Conservation (phyloP, 2,888 invertebrate genomes). For the Imbricaverruca yamaguchii region DNA sequence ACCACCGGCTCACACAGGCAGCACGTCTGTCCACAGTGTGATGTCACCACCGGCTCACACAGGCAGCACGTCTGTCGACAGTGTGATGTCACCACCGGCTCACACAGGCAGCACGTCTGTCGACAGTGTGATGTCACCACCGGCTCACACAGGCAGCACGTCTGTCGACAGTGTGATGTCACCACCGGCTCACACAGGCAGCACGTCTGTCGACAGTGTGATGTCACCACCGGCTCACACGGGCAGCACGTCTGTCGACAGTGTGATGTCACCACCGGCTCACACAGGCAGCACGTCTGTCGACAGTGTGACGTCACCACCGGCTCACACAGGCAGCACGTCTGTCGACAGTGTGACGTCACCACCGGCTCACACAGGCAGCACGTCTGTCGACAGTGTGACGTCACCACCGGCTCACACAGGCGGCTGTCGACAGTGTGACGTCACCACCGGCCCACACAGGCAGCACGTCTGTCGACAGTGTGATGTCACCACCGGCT, state of each 20-base stretch:
- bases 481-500: too few relatives aligned
- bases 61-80: too few relatives aligned
- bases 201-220: too few relatives aligned
- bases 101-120: too few relatives aligned
- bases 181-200: background rate
- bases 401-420: slow-evolving; percentile 57
- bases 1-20: slow-evolving; percentile 75
- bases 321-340: background rate
- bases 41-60: background rate
- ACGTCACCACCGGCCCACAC: background rate
- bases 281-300: slow-evolving; percentile 90
- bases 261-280: slow-evolving; percentile 44
- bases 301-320: background rate
- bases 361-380: too few relatives aligned
- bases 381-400: too few relatives aligned
- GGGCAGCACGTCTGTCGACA: too few relatives aligned
- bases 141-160: slow-evolving; percentile 88
- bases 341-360: too few relatives aligned
- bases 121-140: too few relatives aligned
- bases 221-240: too few relatives aligned
- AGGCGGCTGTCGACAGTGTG: slow-evolving; percentile 63
- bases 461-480: too few relatives aligned
- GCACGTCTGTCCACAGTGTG: slow-evolving; percentile 57
- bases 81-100: too few relatives aligned
- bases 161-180: slow-evolving; percentile 46